Conservation (phyloP, 2,113 vertebrate genomes). For the Arvicanthis niloticus region DNA sequence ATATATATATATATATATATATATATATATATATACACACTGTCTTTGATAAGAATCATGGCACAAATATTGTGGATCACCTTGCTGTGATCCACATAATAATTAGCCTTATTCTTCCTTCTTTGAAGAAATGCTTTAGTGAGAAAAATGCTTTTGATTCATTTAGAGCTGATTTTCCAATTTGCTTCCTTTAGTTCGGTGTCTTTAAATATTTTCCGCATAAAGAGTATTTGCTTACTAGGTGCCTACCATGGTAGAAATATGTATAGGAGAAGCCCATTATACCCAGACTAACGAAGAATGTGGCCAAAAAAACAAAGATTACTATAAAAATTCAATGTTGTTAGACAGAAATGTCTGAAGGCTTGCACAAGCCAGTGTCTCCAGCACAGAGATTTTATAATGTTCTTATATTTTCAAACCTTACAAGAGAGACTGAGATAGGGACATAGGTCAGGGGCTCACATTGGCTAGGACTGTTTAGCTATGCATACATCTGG, state of each 20-base stretch:
- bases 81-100: background rate
- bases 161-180: slow-evolving; percentile 8
- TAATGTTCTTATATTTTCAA: background rate
- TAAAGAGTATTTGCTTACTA: background rate
- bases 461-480: background rate
- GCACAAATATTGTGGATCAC: background rate
- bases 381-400: too few relatives aligned
- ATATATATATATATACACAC: background rate
- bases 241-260: background rate
- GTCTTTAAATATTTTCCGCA: background rate
- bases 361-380: too few relatives aligned
- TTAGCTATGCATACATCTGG: background rate
- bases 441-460: background rate
- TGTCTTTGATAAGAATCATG: background rate
- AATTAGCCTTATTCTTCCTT: background rate
- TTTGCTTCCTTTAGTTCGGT: slow-evolving; percentile 5
- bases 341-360: background rate
- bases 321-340: background rate
- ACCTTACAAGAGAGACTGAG: too few relatives aligned
- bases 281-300: background rate
- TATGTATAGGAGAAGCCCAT: background rate
- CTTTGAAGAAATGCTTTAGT: background rate
- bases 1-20: too few relatives aligned
- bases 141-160: background rate
- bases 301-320: background rate